Evolutionary conservation across 2,113 vertebrate species (phyloP).

Genomic region (Mesembrinibis cayennensis): DNA sequence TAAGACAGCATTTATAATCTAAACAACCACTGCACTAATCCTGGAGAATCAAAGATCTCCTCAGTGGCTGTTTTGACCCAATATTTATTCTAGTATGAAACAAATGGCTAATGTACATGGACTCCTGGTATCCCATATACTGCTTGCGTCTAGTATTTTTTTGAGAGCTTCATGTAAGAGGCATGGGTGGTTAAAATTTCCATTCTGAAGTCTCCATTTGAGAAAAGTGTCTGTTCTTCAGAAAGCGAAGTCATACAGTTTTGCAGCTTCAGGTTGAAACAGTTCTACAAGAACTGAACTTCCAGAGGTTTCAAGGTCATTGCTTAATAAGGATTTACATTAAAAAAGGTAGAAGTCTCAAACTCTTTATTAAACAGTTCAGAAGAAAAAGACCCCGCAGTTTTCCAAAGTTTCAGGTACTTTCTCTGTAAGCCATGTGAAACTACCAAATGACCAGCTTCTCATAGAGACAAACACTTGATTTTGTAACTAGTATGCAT

Average conservation of each 20-base stretch:
- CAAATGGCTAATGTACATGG: background rate
- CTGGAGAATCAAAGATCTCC: background rate
- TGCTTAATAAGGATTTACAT: background rate
- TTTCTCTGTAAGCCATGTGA: background rate
- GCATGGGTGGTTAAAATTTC: background rate
- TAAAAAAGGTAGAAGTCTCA: background rate
- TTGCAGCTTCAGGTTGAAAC: background rate
- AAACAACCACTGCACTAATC: background rate
- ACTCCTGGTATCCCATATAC: background rate
- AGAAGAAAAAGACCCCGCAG: background rate
- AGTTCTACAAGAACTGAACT: background rate
- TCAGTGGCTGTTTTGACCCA: background rate
- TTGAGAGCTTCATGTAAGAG: background rate
- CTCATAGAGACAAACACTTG: background rate
- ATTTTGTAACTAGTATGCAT: background rate
- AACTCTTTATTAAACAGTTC: background rate
- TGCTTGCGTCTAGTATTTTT: background rate
- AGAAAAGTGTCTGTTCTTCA: background rate
- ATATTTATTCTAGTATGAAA: background rate
- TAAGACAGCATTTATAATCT: background rate
- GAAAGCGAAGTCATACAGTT: background rate
- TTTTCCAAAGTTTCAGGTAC: background rate
- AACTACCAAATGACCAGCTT: background rate
- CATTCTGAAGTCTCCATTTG: background rate
- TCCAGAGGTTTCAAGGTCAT: background rate